These are phyloP conservation scores for Anseranas semipalmata DNA, from an alignment of 2,113 vertebrate species.

Conservation along the genomic window DNA sequence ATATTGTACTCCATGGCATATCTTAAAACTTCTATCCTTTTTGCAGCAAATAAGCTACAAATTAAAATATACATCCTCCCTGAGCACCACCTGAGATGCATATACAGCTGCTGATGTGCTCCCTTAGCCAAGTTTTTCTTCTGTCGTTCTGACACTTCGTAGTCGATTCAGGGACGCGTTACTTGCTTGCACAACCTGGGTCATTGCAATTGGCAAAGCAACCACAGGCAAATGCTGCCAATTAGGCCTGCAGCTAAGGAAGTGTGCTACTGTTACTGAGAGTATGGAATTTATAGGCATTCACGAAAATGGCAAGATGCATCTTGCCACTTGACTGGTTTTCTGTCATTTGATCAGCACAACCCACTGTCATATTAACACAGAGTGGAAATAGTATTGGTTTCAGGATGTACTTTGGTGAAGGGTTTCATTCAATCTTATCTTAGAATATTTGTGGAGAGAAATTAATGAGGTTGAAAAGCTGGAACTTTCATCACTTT, in stretches of 20 bases:
- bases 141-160: not conserved
- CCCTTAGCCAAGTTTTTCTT: not conserved
- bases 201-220: not conserved
- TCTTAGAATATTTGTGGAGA: not conserved
- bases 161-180: not conserved
- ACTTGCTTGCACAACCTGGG: not conserved
- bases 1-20: slow-evolving; percentile 20
- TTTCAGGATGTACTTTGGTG: not conserved
- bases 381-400: not conserved
- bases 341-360: not conserved
- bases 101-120: not conserved
- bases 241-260: not conserved
- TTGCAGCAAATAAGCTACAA: slow-evolving; percentile 61
- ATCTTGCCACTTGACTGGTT: not conserved
- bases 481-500: not conserved
- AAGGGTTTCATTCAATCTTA: not conserved
- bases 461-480: not conserved
- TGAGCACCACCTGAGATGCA: slow-evolving; percentile 36
- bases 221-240: not conserved
- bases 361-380: not conserved
- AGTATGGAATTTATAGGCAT: not conserved
- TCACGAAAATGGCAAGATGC: not conserved
- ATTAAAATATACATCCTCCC: slow-evolving; percentile 49
- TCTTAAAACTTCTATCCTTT: slow-evolving; percentile 51
- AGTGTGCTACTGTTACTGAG: not conserved